phyloP scores from a whole-genome alignment of 2,113 vertebrate genomes.

The Neolamprologus tretocephalus region DNA sequence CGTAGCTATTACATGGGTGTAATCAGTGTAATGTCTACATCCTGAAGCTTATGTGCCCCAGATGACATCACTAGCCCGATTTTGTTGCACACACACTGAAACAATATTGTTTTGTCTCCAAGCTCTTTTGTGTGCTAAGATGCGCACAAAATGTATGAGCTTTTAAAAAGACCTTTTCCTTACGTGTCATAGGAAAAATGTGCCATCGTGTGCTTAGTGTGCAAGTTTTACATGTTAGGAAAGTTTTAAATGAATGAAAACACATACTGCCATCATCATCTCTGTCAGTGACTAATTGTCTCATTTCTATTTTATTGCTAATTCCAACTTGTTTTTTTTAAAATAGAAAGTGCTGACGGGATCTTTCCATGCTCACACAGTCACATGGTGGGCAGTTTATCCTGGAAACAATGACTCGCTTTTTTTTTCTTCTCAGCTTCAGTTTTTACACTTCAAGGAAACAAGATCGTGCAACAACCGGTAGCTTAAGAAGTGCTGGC shows the following conservation, averaged over 20 bases:
- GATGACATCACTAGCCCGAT: neutral
- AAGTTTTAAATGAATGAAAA: neutral
- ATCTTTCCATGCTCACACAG: neutral
- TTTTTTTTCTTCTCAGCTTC: neutral
- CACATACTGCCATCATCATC: neutral
- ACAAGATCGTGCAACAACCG: neutral
- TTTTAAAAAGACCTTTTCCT: neutral
- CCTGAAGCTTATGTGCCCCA: neutral
- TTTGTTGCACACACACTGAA: neutral
- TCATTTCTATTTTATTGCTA: constrained; percentile 15
- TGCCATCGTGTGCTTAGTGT: neutral
- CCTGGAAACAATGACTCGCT: neutral
- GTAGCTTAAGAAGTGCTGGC: neutral
- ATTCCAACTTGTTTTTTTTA: neutral
- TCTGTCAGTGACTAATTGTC: neutral
- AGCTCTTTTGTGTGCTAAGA: neutral
- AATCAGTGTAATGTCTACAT: neutral
- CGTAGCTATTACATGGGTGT: neutral
- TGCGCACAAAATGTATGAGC: fast-evolving
- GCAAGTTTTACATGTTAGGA: neutral
- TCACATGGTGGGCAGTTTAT: constrained; percentile 18
- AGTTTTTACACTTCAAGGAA: neutral
- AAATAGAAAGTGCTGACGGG: constrained; percentile 36
- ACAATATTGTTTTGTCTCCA: neutral
- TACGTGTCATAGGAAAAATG: neutral